phyloP scores from a whole-genome alignment of 2,888 invertebrate genomes.

The Oscheius myriophilus region DNA sequence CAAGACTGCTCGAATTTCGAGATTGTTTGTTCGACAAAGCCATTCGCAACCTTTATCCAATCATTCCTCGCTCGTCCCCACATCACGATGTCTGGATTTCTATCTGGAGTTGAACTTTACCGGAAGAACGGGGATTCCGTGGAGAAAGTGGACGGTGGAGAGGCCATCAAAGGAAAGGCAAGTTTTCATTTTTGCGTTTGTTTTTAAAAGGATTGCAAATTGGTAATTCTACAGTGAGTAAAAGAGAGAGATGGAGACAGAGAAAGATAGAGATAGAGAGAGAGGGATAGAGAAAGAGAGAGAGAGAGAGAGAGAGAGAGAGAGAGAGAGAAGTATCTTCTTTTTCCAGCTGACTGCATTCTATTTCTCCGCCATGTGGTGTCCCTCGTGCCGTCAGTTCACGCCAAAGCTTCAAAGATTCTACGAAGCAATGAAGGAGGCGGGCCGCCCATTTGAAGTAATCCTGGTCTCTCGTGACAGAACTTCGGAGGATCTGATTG shows the following conservation, averaged over 20 bases:
- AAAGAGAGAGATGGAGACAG: too few species aligned
- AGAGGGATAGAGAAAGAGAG: too few species aligned
- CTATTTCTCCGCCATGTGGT: conserved; percentile 76
- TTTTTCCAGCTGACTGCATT: conserved; percentile 71
- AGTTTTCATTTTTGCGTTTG: background rate
- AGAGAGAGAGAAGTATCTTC: background rate
- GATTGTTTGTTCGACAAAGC: too few species aligned
- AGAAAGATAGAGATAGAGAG: too few species aligned
- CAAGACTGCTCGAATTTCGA: too few species aligned
- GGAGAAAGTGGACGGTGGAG: conserved; percentile 34
- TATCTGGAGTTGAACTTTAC: background rate
- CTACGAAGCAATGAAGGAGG: conserved; percentile 59
- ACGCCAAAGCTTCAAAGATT: conserved; percentile 69
- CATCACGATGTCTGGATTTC: background rate
- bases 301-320: background rate
- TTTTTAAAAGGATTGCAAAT: too few species aligned
- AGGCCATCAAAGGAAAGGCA: conserved; percentile 65
- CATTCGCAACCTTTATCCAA: too few species aligned
- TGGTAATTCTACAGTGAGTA: too few species aligned
- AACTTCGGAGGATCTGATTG: conserved; percentile 60
- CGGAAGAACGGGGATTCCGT: conserved; percentile 16
- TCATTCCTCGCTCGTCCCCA: too few species aligned
- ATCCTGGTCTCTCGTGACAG: conserved; percentile 68
- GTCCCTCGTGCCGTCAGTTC: conserved; percentile 70
- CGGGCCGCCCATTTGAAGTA: conserved; percentile 65